These are phyloP conservation scores for Apamea monoglypha DNA, from an alignment of 2,888 invertebrate species.

Conservation along the genomic window DNA sequence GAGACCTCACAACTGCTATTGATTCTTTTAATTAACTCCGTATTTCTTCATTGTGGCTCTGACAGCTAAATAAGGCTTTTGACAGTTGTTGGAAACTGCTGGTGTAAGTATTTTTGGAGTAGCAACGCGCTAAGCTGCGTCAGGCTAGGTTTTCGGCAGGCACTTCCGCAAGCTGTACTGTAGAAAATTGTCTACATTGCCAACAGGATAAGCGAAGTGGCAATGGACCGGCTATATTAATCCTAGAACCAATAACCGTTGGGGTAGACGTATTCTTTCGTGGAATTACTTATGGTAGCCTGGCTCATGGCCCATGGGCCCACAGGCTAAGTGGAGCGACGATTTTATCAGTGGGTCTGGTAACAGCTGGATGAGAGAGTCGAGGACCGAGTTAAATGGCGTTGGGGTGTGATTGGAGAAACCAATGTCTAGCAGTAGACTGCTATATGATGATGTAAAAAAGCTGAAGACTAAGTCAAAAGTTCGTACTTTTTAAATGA, in stretches of 20 bases:
- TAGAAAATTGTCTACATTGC: neutral
- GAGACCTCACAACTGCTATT: conserved; percentile 60
- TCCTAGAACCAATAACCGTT: neutral
- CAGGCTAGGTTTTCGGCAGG: neutral
- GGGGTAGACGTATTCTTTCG: neutral
- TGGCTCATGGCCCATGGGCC: neutral
- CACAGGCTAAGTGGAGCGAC: neutral
- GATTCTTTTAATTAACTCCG: conserved; percentile 65
- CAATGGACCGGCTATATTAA: neutral
- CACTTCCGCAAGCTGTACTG: neutral
- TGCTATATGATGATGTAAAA: neutral
- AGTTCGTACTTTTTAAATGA: neutral
- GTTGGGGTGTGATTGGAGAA: neutral
- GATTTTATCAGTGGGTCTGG: neutral
- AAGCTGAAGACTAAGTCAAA: neutral
- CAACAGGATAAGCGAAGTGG: too few relatives aligned
- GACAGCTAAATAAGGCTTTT: neutral
- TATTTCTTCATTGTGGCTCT: conserved; percentile 18
- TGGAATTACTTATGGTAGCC: neutral
- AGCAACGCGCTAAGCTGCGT: conserved; percentile 19
- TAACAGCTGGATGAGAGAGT: neutral
- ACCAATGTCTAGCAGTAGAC: neutral
- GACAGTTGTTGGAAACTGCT: neutral
- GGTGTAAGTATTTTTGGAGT: neutral
- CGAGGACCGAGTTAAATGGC: neutral